These are phyloP conservation scores for Philaethria dido DNA, from an alignment of 2,888 invertebrate genomes.

Conservation along the genomic window DNA sequence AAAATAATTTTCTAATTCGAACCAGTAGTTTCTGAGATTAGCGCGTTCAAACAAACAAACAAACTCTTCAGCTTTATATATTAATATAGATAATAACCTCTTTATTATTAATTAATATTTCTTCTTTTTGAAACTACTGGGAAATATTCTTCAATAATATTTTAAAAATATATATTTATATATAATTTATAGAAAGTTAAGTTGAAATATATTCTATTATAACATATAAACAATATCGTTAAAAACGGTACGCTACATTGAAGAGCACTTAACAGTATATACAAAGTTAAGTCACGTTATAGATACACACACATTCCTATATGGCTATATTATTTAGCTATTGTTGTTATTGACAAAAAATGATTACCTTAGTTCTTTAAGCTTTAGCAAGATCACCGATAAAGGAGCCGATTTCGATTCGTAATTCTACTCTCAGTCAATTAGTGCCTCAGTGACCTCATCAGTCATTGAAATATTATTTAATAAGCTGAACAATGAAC, in stretches of 20 bases:
- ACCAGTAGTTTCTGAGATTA: too few species aligned
- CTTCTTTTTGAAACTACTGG: too few species aligned
- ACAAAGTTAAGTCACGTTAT: neutral
- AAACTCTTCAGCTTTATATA: too few species aligned
- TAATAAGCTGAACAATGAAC: constrained; percentile 52
- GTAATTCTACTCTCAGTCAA: constrained; percentile 59
- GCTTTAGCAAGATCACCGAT: constrained; percentile 32
- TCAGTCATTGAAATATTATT: constrained; percentile 58
- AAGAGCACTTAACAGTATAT: neutral
- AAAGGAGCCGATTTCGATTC: constrained; percentile 47
- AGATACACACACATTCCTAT: neutral
- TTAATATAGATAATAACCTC: too few species aligned
- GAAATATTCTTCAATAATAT: too few species aligned
- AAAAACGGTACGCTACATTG: neutral
- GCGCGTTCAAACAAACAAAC: too few species aligned
- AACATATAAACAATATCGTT: too few species aligned
- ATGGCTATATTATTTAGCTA: neutral
- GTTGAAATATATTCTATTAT: neutral
- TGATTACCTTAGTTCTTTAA: neutral
- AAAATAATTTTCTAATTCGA: too few species aligned
- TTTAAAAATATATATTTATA: too few species aligned
- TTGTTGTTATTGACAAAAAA: neutral
- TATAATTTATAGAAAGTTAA: neutral
- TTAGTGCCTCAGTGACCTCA: constrained; percentile 66
- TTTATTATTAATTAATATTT: too few species aligned